Evolutionary conservation across 2,797 vertebrate species (phyloP), one percentile per base, ranked within the genome.

Genomic region (Alfaro cultratus): DNA sequence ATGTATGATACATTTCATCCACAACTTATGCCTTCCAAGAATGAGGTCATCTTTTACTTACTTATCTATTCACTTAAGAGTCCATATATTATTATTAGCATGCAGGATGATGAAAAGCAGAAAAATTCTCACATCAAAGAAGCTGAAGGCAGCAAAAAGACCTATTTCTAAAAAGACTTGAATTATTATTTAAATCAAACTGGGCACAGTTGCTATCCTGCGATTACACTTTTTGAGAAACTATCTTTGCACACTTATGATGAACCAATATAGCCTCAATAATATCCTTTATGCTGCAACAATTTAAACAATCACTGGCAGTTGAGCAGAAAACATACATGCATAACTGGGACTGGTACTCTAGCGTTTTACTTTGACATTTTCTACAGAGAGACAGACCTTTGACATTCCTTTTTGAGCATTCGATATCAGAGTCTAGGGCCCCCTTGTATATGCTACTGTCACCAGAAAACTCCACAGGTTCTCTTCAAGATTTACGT

Each of bases 41-140:
- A 81, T 81, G 34, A 76, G 79, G 64, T 60, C 74, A 80, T 76
- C 64, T 41, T 67, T 68, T 68, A 47, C 74, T 72, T 36, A 49
- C 79, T 81, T 72, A 60, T 39, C 51, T 49, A 60, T 80, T 80
- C 64, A 75, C 46, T 71, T 68, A 80, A 39, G 64, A 74, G 36
- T 53, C 51, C 57, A 72, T 53, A 45, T 74, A 74, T 70, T 18
- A 57, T 62, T 62, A 60, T 75, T 72, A 74, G 34, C 62, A 57
- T 34, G 68, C 45, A 41, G 39, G 26, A 78, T 36, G 49, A 70
- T 74, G 49, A 47, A 74, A 78, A 43, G 53, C 26, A 34, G 36
- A 11, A 29, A 77, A 81, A 77, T 77, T 31, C 29, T 53, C 57
- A 67, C 46, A 75, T 78, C 62, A 51, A 39, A 78, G 39, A n/a